Evolutionary conservation across 2,797 vertebrate species (phyloP).

Genomic region (Periparus ater): DNA sequence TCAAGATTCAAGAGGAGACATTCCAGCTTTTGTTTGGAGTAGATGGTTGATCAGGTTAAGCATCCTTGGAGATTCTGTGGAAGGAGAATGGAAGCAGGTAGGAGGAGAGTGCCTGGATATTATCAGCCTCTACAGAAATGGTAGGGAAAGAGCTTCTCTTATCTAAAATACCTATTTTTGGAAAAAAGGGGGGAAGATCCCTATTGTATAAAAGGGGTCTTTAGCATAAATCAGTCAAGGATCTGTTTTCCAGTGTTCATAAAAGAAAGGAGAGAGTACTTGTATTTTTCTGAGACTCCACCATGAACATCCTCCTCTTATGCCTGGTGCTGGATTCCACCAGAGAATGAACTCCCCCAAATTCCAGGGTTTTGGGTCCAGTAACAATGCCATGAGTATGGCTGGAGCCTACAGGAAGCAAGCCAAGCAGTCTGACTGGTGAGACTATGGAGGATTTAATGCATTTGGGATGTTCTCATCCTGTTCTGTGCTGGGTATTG

Average conservation of each 20-base stretch:
- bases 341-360: fast-evolving
- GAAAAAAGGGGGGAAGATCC: fast-evolving
- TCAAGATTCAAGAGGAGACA: background rate
- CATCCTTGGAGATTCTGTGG: background rate
- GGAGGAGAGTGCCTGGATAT: background rate
- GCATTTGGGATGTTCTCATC: background rate
- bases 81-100: background rate
- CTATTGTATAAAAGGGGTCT: background rate
- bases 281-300: background rate
- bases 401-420: background rate
- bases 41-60: background rate
- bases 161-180: fast-evolving
- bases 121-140: background rate
- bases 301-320: background rate
- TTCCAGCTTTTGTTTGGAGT: background rate
- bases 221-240: background rate
- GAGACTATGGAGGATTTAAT: background rate
- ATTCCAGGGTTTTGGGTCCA: background rate
- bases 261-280: background rate
- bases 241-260: background rate
- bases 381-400: background rate
- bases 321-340: background rate
- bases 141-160: background rate
- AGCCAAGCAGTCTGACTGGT: background rate
- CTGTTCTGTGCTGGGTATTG: background rate